Conservation (phyloP, 1,140 invertebrate genomes). For the Eupeodes corollae region DNA sequence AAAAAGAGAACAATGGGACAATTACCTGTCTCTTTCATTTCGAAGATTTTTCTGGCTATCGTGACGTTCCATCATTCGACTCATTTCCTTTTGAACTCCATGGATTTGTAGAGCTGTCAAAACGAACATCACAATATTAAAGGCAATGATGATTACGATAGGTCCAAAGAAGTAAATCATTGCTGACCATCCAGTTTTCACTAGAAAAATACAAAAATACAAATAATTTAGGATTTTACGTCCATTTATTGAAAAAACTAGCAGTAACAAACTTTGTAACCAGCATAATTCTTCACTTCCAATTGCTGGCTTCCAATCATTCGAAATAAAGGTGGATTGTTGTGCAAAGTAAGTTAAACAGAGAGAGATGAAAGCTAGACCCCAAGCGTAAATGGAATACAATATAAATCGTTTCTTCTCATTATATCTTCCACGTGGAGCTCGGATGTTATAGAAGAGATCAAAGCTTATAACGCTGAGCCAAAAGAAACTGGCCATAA, state of each 20-base stretch:
- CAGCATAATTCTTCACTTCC: conserved; percentile 44
- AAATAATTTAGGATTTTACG: neutral
- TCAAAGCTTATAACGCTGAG: conserved; percentile 67
- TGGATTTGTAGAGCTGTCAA: conserved; percentile 59
- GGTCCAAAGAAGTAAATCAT: conserved; percentile 66
- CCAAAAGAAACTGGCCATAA: conserved; percentile 66
- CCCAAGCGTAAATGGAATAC: conserved; percentile 64
- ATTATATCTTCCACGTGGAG: conserved; percentile 36
- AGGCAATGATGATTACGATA: conserved; percentile 53
- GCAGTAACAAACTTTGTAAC: conserved; percentile 42
- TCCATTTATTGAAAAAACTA: too few relatives aligned
- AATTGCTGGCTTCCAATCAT: conserved; percentile 40
- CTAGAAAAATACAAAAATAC: conserved; percentile 3
- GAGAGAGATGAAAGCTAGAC: conserved; percentile 42
- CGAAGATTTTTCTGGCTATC: conserved; percentile 45
- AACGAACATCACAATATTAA: conserved; percentile 60
- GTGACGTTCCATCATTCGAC: conserved; percentile 43
- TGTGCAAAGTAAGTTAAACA: conserved; percentile 41
- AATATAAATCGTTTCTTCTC: conserved; percentile 47
- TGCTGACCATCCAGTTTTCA: conserved; percentile 32
- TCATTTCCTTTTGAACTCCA: conserved; percentile 46
- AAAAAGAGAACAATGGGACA: neutral
- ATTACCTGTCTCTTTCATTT: conserved; percentile 50
- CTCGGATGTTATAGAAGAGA: conserved; percentile 61
- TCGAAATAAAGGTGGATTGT: conserved; percentile 35